Base-by-base conservation (phyloP, 2,888 invertebrate genomes). In the Erpobdella octoculata region DNA sequence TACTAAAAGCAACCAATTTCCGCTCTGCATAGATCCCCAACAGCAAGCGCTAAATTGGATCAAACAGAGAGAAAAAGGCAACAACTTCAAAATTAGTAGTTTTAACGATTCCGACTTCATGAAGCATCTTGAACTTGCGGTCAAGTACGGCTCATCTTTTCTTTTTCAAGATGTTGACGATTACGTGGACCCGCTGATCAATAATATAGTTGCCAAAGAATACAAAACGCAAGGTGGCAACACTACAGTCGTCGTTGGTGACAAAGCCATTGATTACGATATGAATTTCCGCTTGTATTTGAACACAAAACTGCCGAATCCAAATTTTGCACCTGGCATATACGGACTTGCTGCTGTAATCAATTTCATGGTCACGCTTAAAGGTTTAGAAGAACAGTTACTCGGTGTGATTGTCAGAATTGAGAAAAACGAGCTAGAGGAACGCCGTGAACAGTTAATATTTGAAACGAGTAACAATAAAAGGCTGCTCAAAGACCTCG, bases 21-120 rank as follows among this genome's bases (percentile, higher is more conserved):
- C 93, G 0, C 86, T 94, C 0, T 94, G 93, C 80, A 93, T 94
- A 73, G 94, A 94, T 83, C 94, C 94, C 0, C 93, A 94, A 79
- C 89, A 91, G 72, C 93, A 94, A 80, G 93, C 93, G 0, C 84
- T 92, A 0, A 88, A 88, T 73, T 94, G 93, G 93, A 92, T 94
- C 70, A 91, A 89, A 80, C 90, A 88, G 79, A 89, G 87, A 73
- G 93, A 94, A 79, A 87, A 88, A 28, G 88, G 88, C 71, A 89
- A 89, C 77, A 91, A 91, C 79, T 85, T 94, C 0, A 93, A 91
- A 75, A 75, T 77, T 37, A 76, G 92, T 28, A 90, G 90, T 0
- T 93, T 93, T 83, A 90, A 88, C 80, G 93, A 93, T 80, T 80
- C 87, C 0, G 92, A 93, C 80, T 93, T 92, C 81, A 81, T 93